A percentile compares a stretch with the other conserved stretches of the same genome.
These are phyloP conservation scores for Ophiodon elongatus DNA, from an alignment of 2,113 vertebrate genomes.

Conservation along the genomic window DNA sequence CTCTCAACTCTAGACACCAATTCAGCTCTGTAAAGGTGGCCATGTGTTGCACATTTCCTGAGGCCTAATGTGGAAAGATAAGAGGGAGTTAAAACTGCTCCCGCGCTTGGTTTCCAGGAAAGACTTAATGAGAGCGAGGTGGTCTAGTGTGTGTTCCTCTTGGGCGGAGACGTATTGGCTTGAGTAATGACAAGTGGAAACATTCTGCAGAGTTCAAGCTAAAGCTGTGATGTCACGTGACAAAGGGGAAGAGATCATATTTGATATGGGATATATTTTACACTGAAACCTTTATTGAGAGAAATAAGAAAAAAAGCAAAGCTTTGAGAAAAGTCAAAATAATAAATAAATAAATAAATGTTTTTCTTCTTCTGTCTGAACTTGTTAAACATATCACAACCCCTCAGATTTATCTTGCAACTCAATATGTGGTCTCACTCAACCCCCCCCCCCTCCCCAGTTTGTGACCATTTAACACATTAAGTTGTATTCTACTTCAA, in stretches of 20 bases:
- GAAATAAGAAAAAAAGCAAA: background rate
- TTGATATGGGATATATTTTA: background rate
- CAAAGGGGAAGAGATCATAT: conserved; percentile 5
- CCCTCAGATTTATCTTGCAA: background rate
- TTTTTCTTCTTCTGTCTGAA: conserved; percentile 3
- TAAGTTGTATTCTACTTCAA: background rate
- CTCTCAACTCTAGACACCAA: conserved; percentile 13
- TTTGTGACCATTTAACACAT: background rate
- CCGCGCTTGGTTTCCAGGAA: conserved; percentile 48
- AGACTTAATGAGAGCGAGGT: conserved; percentile 15
- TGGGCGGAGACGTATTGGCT: background rate
- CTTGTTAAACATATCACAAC: background rate
- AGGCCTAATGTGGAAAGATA: conserved; percentile 67
- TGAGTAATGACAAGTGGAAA: conserved; percentile 22
- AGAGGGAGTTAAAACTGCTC: conserved; percentile 45
- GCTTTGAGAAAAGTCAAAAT: conserved; percentile 2
- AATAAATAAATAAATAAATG: background rate
- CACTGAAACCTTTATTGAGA: background rate
- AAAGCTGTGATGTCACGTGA: conserved; percentile 1
- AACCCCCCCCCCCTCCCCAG: background rate
- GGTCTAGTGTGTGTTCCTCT: conserved; percentile 21
- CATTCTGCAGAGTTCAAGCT: background rate
- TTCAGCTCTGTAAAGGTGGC: conserved; percentile 22
- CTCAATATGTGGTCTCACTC: background rate
- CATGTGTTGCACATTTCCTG: conserved; percentile 65